These are phyloP conservation scores for Lota lota DNA, from an alignment of 2,113 vertebrate species.

Conservation along the genomic window DNA sequence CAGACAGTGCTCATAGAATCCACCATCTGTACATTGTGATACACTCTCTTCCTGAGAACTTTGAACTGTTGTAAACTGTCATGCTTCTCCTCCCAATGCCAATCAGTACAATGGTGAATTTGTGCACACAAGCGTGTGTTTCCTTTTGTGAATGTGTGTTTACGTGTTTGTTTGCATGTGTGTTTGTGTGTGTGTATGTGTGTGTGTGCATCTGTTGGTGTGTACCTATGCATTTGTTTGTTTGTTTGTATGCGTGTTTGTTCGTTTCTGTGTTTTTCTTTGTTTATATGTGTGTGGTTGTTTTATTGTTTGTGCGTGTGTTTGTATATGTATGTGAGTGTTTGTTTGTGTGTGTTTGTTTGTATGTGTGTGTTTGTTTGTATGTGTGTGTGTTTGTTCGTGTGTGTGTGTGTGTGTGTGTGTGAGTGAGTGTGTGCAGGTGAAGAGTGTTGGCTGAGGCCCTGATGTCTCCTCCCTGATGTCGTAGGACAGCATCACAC, in stretches of 20 bases:
- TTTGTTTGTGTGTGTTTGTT: conserved; percentile 15
- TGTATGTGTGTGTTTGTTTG: conserved; percentile 1
- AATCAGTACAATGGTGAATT: background rate
- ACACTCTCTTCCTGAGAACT: conserved; percentile 57
- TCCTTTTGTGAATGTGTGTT: background rate
- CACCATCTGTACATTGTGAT: conserved; percentile 30
- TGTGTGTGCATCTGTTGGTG: too few species aligned
- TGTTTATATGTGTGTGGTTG: conserved; percentile 9
- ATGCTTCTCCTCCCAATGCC: conserved; percentile 37
- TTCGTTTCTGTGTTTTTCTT: background rate
- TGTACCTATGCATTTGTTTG: too few species aligned
- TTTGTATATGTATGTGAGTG: conserved; percentile 7
- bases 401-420: conserved; percentile 13
- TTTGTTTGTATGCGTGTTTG: background rate
- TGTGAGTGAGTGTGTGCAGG: conserved; percentile 53
- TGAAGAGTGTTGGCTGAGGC: conserved; percentile 67
- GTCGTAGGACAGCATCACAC: conserved; percentile 55
- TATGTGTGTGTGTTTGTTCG: background rate
- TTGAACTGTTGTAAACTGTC: conserved; percentile 61
- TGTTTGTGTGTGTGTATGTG: background rate
- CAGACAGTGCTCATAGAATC: conserved; percentile 25
- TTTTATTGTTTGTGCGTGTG: conserved; percentile 9
- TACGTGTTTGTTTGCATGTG: background rate
- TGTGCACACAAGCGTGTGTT: background rate
- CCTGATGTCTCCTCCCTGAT: conserved; percentile 59